Evolutionary conservation across 2,113 vertebrate species (phyloP), one percentile per base, ranked within the genome.

Genomic region (Hylia prasina): DNA sequence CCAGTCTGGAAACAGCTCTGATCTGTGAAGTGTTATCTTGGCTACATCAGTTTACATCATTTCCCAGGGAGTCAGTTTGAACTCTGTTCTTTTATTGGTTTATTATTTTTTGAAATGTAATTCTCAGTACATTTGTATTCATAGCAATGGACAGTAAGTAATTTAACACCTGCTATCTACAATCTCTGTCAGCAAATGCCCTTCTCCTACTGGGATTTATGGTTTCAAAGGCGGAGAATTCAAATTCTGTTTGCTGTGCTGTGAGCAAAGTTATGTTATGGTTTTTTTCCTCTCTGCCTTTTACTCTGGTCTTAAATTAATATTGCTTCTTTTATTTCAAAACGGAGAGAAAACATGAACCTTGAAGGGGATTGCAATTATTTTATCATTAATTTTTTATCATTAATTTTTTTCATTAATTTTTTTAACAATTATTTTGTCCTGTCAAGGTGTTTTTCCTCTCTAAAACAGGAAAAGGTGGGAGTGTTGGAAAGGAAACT

Each of bases 121-220:
- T 89, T 93, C 73, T 93, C 63, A 61, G 65, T 87, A 37, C 20
- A 71, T 94, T 72, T 89, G 53, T 69, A 79, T 95, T 94, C n/a
- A 57, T 66, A 54, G 63, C 70, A 73, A 22, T n/a, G 78, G 63
- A 42, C 73, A 82, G 40, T 72, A 69, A 42, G 61, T 72, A 84
- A 76, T 95, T 90, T 93, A 82, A 82, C 77, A 84, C 53, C 73
- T 87, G 37, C 61, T 61, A 15, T 37, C 87, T 82, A 42, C 15
- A 47, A 2, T 56, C 21, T 81, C n/a, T 76, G 61, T 71, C 57
- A 82, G 48, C n/a, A 92, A 94, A 57, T 68, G 70, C 57, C 66
- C 56, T 48, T 87, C 37, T 84, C 35, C 61, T 85, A 13, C 11
- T 53, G 85, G 78, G 78, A 75, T 87, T 87, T 93, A 57, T 31